Base-by-base conservation (phyloP, 2,797 vertebrate species). In the Lycodopsis pacificus region DNA sequence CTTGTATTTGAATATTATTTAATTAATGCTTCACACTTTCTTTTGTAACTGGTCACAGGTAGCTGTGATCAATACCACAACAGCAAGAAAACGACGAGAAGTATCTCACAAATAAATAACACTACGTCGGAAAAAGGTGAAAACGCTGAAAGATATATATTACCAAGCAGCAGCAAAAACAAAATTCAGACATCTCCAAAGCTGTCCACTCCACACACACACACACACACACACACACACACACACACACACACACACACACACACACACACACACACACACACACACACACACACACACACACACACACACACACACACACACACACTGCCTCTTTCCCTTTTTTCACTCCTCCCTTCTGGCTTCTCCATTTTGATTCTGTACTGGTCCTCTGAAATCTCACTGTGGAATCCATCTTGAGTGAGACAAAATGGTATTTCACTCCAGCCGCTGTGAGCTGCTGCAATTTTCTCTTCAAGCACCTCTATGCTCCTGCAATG, bases 351-450 rank as follows among this genome's bases (percentile, higher is more conserved):
- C 86, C 88, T 91, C 88, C 85, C 88, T 84, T 92, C 89, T 77
- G 80, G 86, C 88, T 92, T 94, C 94, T 94, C 93, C 93, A 93
- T 94, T 94, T 93, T 94, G 93, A 93, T 93, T 93, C 89, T 82
- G 92, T 87, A 83, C 91, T 89, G 89, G 92, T 89, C 86, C 87
- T 92, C 88, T 87, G 89, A 91, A 92, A 93, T 92, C 89, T 92
- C 90, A 87, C 86, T 85, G 90, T 92, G 94, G 93, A 94, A 93
- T 94, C 92, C 92, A 93, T 94, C 92, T 94, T 94, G 91, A 92
- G 94, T 79, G 88, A 93, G 90, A 90, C 92, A 92, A 93, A 94
- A 92, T 92, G 91, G 84, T 92, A 82, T 93, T 93, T 95, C 91
- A 89, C 91, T 91, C 79, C 85, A 91, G 92, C 89, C 79, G 80